These are phyloP conservation scores for Choloepus hoffmanni DNA, from an alignment of 2,113 vertebrate genomes.

Conservation along the genomic window DNA sequence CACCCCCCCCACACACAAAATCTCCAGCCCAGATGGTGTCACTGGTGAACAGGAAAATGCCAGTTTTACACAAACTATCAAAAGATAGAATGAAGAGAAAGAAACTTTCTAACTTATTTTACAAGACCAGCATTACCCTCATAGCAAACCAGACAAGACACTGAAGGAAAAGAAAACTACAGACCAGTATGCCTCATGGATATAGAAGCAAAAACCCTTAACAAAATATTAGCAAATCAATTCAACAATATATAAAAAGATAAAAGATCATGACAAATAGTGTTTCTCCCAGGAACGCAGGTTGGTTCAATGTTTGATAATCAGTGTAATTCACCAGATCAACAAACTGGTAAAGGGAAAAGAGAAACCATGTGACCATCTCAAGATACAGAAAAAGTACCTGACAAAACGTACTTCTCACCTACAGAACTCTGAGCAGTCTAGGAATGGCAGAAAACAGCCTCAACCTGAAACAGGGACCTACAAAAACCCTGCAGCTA, in stretches of 20 bases:
- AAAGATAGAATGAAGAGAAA: neutral
- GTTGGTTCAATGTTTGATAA: neutral
- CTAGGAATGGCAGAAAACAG: neutral
- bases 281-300: neutral
- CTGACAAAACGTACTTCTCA: neutral
- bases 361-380: neutral
- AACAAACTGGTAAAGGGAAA: neutral
- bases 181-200: neutral
- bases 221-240: neutral
- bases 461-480: neutral
- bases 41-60: neutral
- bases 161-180: neutral
- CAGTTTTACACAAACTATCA: neutral
- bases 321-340: neutral
- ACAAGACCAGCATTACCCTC: neutral
- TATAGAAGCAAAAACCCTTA: neutral
- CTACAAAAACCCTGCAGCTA: neutral
- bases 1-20: no score
- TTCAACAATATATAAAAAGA: neutral
- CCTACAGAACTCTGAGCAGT: neutral
- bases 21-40: neutral
- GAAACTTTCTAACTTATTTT: neutral
- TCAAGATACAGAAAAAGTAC: neutral
- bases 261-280: no score
- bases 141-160: neutral